Evolutionary conservation across 2,797 vertebrate species (phyloP), one percentile per base, ranked within the genome.

Genomic region (Morus bassanus): DNA sequence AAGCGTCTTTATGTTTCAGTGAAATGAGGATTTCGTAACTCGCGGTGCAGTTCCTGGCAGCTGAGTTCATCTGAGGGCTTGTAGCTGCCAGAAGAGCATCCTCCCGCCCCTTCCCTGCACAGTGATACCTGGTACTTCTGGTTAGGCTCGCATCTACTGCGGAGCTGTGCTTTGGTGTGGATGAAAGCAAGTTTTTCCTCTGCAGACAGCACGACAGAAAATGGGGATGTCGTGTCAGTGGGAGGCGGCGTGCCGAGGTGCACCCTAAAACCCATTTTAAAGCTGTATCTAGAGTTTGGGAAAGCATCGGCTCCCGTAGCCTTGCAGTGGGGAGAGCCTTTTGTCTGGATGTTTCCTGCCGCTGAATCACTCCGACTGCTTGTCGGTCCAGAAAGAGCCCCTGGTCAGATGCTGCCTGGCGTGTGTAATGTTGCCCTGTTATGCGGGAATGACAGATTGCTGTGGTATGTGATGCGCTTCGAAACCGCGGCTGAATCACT

Each of bases 161-260:
- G 3, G 48, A 56, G 57, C 64, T 0, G 0, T 11, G 14, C 28
- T 60, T 9, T 13, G 25, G 9, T 43, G 23, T 2, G 1, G 9
- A 3, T 51, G 46, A 13, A 11, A 39, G 22, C 1, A 0, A 31
- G 18, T 13, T 57, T 54, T 75, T 28, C 11, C n/a, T 22, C 27
- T 1, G 0, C 10, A 16, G 3, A 11, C 10, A 9, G 6, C 21
- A 9, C 10, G 3, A 7, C 17, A 35, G 50, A 24, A 10, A 18
- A 3, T 0, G 1, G 7, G 23, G 10, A 1, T 6, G 18, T 13
- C 28, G 11, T 25, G 27, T 23, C 0, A 0, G 1, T 19, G 35
- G 22, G 50, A 28, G 17, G 24, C 6, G 10, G 12, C 0, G 3
- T n/a, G 45, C 27, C 0, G 2, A 30, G n/a, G 2, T n/a, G 48